Percentiles rank a stretch among this genome's conserved stretches.
Conservation (phyloP, 2,797 vertebrate species). For the Manis pentadactyla region DNA sequence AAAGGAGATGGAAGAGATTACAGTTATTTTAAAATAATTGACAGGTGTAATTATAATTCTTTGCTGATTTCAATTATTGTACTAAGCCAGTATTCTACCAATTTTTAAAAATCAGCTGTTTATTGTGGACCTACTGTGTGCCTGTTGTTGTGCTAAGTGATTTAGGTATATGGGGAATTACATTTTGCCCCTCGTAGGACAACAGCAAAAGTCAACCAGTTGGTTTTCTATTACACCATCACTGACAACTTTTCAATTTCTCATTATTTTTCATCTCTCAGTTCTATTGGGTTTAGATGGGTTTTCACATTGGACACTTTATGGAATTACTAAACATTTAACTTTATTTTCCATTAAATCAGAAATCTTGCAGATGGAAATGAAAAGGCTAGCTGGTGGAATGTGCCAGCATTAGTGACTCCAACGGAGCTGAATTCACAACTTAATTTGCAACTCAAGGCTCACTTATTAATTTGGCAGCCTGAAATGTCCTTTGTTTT, state of each 20-base stretch:
- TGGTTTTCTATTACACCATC: neutral
- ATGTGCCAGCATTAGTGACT: conserved; percentile 47
- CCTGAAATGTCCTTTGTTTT: conserved; percentile 20
- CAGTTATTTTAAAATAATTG: neutral
- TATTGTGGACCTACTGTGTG: neutral
- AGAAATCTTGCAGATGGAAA: conserved; percentile 43
- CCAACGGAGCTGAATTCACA: conserved; percentile 63
- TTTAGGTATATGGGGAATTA: neutral
- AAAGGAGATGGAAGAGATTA: neutral
- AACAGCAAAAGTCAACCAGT: neutral
- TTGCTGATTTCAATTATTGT: neutral
- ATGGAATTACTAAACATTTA: neutral
- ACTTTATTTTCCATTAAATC: conserved; percentile 61
- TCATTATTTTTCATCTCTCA: neutral
- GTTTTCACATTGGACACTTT: neutral
- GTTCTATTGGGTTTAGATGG: neutral
- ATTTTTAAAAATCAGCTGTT: neutral
- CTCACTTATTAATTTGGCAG: conserved; percentile 62
- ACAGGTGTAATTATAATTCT: neutral
- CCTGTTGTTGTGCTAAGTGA: neutral
- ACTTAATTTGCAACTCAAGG: conserved; percentile 50
- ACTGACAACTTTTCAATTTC: neutral
- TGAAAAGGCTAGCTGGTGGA: conserved; percentile 45
- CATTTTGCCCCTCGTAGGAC: neutral
- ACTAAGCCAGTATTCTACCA: neutral